Evolutionary conservation across 2,888 invertebrate species (phyloP), one percentile per base, ranked within the genome.

Genomic region (Xestobium rufovillosum): DNA sequence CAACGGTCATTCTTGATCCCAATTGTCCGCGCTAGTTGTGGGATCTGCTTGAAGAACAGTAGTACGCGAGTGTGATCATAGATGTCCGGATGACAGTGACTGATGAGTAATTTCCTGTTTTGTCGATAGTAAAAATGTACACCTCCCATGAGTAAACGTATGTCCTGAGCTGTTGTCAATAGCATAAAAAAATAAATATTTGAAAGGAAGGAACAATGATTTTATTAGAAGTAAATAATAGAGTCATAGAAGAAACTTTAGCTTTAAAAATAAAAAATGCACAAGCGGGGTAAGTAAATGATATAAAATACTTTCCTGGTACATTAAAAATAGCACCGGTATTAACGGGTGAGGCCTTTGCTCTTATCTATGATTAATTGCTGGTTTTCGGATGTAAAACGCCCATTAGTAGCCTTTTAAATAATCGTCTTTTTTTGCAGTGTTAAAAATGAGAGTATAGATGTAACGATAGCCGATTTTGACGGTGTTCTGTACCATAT

Each of bases 401-500:
- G n/a, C n/a, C n/a, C n/a, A n/a, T n/a, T n/a, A n/a, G n/a, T n/a
- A n/a, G n/a, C n/a, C n/a, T n/a, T n/a, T n/a, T n/a, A n/a, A n/a
- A n/a, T n/a, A n/a, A n/a, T n/a, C n/a, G n/a, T n/a, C n/a, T n/a
- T n/a, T n/a, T n/a, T 51, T 80, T 83, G 47, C 70, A 92, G 92
- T 51, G 81, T 84, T 65, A 96, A 96, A 75, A 84, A 88, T 49
- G 96, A 97, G 67, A 86, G 87, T 54, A 91, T 92, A 64, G 94
- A 96, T 72, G 84, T 96, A 57, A 81, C 76, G 51, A 80, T 92
- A 64, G 90, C 92, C 54, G 98, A 98, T 74, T 99, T 98, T 72
- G 98, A 99, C 76, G 97, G 98, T 56, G 97, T 94, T 46, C 71
- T 97, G 52, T 98, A 94, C 75, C 96, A 95, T 71, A 85, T 99